phyloP scores from a whole-genome alignment of 2,888 invertebrate genomes.

The Masnerella sp. region DNA sequence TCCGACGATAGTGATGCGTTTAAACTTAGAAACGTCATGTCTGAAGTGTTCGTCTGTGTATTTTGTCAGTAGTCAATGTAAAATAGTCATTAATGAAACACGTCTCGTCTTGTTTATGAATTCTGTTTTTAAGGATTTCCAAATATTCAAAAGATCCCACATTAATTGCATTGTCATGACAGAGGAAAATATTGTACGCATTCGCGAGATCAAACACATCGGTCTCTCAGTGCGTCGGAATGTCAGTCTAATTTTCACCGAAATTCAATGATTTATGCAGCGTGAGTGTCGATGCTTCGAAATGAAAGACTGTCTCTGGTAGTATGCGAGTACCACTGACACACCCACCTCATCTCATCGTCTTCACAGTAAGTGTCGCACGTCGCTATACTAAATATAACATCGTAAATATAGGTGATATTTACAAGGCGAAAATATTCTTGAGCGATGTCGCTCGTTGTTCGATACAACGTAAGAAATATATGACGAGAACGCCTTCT shows the following conservation, averaged over 20 bases:
- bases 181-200: conserved; percentile 20
- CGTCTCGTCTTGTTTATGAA: conserved; percentile 38
- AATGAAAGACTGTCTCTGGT: conserved; percentile 73
- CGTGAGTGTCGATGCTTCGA: conserved; percentile 69
- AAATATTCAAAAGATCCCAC: conserved; percentile 46
- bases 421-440: conserved; percentile 74
- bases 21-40: conserved; percentile 52
- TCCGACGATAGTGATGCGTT: conserved; percentile 8
- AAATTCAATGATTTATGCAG: conserved; percentile 62
- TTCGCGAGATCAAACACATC: conserved; percentile 42
- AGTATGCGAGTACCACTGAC: conserved; percentile 69
- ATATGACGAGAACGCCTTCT: conserved; percentile 59
- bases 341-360: conserved; percentile 74
- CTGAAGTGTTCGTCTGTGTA: conserved; percentile 7
- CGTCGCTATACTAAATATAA: conserved; percentile 73
- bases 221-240: conserved; percentile 39
- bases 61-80: conserved; percentile 37
- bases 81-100: conserved; percentile 38
- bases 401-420: conserved; percentile 75
- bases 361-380: conserved; percentile 70
- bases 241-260: conserved; percentile 52
- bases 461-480: conserved; percentile 61
- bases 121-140: conserved; percentile 43
- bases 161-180: conserved; percentile 55
- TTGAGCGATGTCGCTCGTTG: conserved; percentile 63